Percentiles rank a stretch among this genome's conserved stretches.
phyloP scores from a whole-genome alignment of 2,888 invertebrate genomes.

The Drosophila tanythrix region DNA sequence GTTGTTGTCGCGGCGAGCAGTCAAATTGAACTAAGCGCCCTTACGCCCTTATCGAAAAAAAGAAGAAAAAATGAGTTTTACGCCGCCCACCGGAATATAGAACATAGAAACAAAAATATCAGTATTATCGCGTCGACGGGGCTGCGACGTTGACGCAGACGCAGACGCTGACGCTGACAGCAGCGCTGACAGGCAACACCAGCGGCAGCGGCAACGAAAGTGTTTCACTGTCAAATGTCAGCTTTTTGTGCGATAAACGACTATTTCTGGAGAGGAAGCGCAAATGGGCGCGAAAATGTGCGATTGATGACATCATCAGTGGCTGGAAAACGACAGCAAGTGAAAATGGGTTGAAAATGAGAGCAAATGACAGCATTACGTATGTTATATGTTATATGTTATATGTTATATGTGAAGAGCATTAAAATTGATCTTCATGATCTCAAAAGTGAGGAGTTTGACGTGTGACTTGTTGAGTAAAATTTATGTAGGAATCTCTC shows the following conservation, averaged over 20 bases:
- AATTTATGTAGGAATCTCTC: background rate
- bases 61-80: constrained; percentile 32
- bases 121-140: constrained; percentile 49
- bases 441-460: background rate
- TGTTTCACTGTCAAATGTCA: constrained; percentile 75
- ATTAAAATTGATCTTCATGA: background rate
- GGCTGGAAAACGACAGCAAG: constrained; percentile 10
- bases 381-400: background rate
- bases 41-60: constrained; percentile 48
- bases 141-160: constrained; percentile 20
- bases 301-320: constrained; percentile 49
- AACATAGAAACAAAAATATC: constrained; percentile 46
- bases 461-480: background rate
- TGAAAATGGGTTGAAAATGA: constrained; percentile 17
- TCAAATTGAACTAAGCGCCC: constrained; percentile 49
- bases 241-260: constrained; percentile 47
- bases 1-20: constrained; percentile 44
- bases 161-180: constrained; percentile 25
- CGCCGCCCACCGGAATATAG: constrained; percentile 25
- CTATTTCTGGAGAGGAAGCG: constrained; percentile 49
- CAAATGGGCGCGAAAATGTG: constrained; percentile 34
- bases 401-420: background rate
- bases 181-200: constrained; percentile 36
- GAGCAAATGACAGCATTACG: background rate
- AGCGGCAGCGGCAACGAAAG: constrained; percentile 49